Evolutionary conservation across 2,888 invertebrate genomes (phyloP).

Genomic region (Eumacrocentrus americanus): DNA sequence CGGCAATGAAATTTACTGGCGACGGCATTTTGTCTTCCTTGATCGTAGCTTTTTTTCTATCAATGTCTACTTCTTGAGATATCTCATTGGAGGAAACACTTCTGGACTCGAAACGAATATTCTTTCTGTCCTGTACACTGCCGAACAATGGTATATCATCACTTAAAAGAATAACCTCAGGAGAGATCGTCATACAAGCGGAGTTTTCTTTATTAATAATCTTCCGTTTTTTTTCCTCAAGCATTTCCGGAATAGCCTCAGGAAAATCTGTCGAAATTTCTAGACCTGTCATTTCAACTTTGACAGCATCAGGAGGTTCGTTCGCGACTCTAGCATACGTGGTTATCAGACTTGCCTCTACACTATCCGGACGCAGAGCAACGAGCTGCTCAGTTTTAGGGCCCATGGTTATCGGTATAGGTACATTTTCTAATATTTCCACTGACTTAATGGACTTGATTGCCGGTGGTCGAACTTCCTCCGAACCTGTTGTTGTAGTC

Average conservation of each 20-base stretch:
- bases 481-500: background rate
- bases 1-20: slow-evolving; percentile 24
- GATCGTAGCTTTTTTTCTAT: background rate
- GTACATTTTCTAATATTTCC: slow-evolving; percentile 44
- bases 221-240: background rate
- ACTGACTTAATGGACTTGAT: slow-evolving; percentile 31
- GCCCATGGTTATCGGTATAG: slow-evolving; percentile 39
- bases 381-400: slow-evolving; percentile 49
- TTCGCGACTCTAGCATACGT: slow-evolving; percentile 48
- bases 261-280: slow-evolving; percentile 13
- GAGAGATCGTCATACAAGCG: background rate
- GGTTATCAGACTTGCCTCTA: slow-evolving; percentile 53
- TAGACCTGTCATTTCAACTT: background rate
- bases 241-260: background rate
- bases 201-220: background rate
- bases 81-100: too few species aligned
- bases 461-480: too few species aligned
- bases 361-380: slow-evolving; percentile 51
- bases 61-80: slow-evolving; percentile 4
- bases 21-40: slow-evolving; percentile 16
- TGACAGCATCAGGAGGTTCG: slow-evolving; percentile 31
- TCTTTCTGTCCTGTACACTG: slow-evolving; percentile 54
- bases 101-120: too few species aligned
- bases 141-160: slow-evolving; percentile 50
- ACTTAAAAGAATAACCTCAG: slow-evolving; percentile 28